Conservation (phyloP, 2,113 vertebrate genomes). For the Aegypius monachus region DNA sequence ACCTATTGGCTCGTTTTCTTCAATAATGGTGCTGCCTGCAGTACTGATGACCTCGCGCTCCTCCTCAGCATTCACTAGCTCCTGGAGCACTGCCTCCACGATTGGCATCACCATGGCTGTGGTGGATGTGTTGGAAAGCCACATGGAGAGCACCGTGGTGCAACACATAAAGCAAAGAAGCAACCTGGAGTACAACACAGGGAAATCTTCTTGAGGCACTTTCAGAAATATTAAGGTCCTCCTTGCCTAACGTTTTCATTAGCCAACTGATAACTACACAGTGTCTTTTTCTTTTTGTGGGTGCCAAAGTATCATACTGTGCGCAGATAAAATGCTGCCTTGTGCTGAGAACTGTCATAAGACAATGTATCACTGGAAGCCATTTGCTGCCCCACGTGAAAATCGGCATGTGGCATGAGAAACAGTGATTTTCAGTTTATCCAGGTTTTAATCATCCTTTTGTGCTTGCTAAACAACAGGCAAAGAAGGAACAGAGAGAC, state of each 20-base stretch:
- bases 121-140: conserved; percentile 98
- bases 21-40: conserved; percentile 41
- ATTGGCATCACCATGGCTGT: conserved; percentile 99
- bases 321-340: not conserved
- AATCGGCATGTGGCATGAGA: not conserved
- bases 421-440: not conserved
- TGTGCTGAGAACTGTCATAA: not conserved
- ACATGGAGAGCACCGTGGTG: conserved; percentile 94
- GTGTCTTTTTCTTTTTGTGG: not conserved
- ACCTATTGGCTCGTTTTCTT: conserved; percentile 72
- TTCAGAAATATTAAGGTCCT: not conserved
- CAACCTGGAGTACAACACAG: conserved; percentile 74
- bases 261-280: not conserved
- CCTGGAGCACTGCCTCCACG: conserved; percentile 93
- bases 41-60: conserved; percentile 72
- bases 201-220: not conserved
- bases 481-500: not conserved
- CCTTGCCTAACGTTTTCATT: not conserved
- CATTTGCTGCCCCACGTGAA: fast-evolving
- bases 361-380: not conserved
- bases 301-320: not conserved
- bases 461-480: not conserved
- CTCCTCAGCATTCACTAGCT: conserved; percentile 85
- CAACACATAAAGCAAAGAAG: conserved; percentile 98
- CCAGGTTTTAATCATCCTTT: not conserved